Base-by-base conservation (phyloP, 2,888 invertebrate genomes). In the Noctua comes region DNA sequence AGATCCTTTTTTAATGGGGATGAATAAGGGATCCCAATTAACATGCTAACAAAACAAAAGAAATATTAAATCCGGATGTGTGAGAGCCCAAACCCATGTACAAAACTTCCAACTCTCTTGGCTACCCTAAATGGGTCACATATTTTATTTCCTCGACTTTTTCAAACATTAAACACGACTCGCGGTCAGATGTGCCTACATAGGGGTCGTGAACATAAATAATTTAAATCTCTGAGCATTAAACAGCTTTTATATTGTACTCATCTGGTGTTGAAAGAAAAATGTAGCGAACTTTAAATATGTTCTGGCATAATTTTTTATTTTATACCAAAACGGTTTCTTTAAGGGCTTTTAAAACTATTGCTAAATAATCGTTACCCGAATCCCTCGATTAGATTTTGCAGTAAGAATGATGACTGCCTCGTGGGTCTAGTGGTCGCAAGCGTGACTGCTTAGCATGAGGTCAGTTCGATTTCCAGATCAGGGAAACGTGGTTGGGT, bases 121-220 rank as follows among this genome's bases (percentile, higher is more conserved):
- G 36, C 59, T 46, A 43, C 24, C 36, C 59, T 66, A 31, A 13
- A 51, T 36, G 72, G 72, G 43, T 73, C 62, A 70, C 21, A 54
- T 57, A 5, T 71, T 79, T 79, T 84, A 66, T 73, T 70, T 65
- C 65, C 65, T 10, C 64, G 31, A 74, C 54, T 83, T 87, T 65
- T 73, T 66, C 65, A 13, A 75, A 75, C 76, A 74, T 83, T 68
- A 76, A 68, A 46, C 65, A 54, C 46, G 46, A 62, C 57, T 72
- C 57, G 76, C 43, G 77, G 79, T 78, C 74, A 68, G 77, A 73
- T 79, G 74, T 75, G 76, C 68, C 62, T 72, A 64, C 72, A 70
- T 72, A 66, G 69, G 16, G 59, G 27, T 76, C 71, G 75, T 83
- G 48, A 86, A 79, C 72, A 76, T 88, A 77, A 79, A 86, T 86